Evolutionary conservation across 2,888 invertebrate genomes (phyloP), one percentile per base, ranked within the genome.

Genomic region (Epicampocera succincta): DNA sequence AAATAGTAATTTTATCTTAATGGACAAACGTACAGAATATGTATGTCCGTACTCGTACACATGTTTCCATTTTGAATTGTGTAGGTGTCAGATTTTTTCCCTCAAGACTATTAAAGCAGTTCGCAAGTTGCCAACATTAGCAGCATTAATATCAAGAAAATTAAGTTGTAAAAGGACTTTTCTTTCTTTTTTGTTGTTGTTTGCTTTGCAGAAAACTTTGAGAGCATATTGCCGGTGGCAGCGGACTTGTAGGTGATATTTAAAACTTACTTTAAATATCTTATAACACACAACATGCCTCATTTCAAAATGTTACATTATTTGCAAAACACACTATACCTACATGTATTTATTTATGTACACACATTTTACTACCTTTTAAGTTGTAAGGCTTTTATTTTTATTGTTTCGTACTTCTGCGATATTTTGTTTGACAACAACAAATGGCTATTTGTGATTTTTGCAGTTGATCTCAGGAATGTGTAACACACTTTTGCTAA

Each of bases 151-250:
- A 61, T 54, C 54, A 52, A 71, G 21, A 72, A 82, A 78, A 82
- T 82, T 82, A 74, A 82, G 82, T 82, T 82, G 82, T 82, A 74
- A 82, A 74, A 82, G 82, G 82, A 82, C 65, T 25, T 74, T 50
- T 80, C 44, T 69, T 11, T 40, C 65, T 25, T 74, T 50, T 80
- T 52, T 69, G 13, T 40, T 13, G 33, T 12, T 29, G 44, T 71
- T 65, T 15, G 15, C 33, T 48, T 60, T 63, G 19, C 50, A 61
- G 40, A 33, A 50, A 73, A 69, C 56, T 50, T 71, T 63, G 17
- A 73, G 5, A 63, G 66, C 44, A 66, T 58, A 40, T 71, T 69
- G 78, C 60, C 77, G 48, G 65, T 78, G 82, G 71, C 77, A 74
- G 72, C 48, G 56, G 54, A 74, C 65, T 66, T 82, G 73, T 77